Conservation (phyloP, 2,888 invertebrate species). For the Tortricodes alternella region DNA sequence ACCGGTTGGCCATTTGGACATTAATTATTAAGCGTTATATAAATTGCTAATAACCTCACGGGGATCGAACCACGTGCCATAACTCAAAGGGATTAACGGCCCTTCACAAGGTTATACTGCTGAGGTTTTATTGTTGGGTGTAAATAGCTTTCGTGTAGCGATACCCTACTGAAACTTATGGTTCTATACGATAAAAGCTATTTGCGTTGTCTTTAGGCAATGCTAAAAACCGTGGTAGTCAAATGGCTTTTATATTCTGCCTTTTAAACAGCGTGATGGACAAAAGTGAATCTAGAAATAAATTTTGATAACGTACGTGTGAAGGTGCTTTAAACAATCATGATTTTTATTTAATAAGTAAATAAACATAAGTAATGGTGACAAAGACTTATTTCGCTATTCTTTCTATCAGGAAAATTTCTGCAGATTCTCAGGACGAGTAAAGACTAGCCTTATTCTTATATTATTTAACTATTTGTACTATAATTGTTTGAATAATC, state of each 20-base stretch:
- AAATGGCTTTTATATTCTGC: background rate
- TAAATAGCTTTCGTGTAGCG: background rate
- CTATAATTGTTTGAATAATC: too few species aligned
- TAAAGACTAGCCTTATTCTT: too few species aligned
- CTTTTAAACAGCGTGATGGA: too few species aligned
- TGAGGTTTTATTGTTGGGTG: background rate
- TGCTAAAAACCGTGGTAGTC: background rate
- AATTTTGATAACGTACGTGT: too few species aligned
- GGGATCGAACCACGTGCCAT: background rate
- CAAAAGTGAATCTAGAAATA: too few species aligned
- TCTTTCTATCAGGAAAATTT: too few species aligned
- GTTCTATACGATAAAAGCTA: background rate
- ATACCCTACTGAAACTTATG: background rate
- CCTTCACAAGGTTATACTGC: background rate
- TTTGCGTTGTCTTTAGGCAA: background rate
- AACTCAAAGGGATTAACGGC: background rate
- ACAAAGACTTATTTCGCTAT: too few species aligned
- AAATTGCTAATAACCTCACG: conserved; percentile 9
- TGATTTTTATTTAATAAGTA: too few species aligned
- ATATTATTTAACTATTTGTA: too few species aligned
- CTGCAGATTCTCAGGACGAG: too few species aligned
- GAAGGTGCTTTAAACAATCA: too few species aligned
- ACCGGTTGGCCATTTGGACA: background rate
- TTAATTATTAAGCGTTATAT: conserved; percentile 1
- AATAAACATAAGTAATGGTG: too few species aligned